Base-by-base conservation (phyloP, 1,140 invertebrate species). In the Saccostrea echinata region DNA sequence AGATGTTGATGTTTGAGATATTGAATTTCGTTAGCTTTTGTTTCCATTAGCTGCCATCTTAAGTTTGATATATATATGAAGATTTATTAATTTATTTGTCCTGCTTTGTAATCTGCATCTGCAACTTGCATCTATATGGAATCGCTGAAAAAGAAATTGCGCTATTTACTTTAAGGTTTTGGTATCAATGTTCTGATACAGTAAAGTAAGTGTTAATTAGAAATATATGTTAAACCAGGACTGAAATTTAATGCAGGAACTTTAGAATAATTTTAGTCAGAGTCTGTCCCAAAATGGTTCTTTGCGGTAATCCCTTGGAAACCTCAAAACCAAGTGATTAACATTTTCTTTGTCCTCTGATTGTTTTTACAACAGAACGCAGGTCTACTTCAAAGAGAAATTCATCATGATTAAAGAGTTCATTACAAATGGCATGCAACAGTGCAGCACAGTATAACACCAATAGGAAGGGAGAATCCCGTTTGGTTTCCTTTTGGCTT, bases 391-490 rank as follows among this genome's bases (percentile, higher is more conserved):
- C 64, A 71, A 71, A 71, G 64, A 71, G 21, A 64, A 71, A 8
- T 21, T 71, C 24, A 27, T 30, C 27, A 13, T 33, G 64, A 71
- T 71, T 71, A 30, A 71, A 30, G 27, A 71, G 64, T 71, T 71
- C 64, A 71, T 71, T 71, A 24, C n/a, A 68, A 71, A 71, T 71
- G 64, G 12, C 64, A 71, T 71, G 64, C 64, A 30, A 71, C 64
- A 27, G 11, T 27, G 24, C 24, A 24, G 64, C 64, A 30, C 64
- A 30, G 24, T n/a, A 30, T 71, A 71, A 71, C 13, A 71, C 64
- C n/a, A 71, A 30, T 24, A 27, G 64, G 64, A 71, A 71, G 27
- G 64, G 64, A 71, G 27, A 71, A 24, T 71, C 64, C 64, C 64
- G 6, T 3, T 71, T 71, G 64, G 64, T 16, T 71, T 71, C 64